phyloP scores from a whole-genome alignment of 2,888 invertebrate genomes.

The Oxyscelio sp. region DNA sequence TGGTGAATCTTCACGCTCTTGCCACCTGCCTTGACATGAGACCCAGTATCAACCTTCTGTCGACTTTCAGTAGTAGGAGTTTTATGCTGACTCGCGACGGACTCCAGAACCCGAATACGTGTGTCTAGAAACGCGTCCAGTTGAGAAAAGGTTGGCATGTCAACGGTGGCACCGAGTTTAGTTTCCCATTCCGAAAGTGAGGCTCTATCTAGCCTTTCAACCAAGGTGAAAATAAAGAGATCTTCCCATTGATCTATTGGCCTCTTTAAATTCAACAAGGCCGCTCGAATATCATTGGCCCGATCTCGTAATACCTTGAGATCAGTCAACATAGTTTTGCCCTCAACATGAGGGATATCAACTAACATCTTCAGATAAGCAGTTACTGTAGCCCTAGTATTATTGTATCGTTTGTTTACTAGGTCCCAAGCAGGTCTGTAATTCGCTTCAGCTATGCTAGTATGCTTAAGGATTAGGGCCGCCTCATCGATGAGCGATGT shows the following conservation, averaged over 20 bases:
- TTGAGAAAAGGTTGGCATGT: slow-evolving; percentile 16
- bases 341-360: not conserved
- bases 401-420: not conserved
- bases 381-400: not conserved
- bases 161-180: not conserved
- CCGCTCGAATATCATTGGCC: not conserved
- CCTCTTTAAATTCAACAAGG: not conserved
- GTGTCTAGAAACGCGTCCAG: slow-evolving; percentile 16
- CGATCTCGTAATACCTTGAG: not conserved
- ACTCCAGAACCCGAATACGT: slow-evolving; percentile 6
- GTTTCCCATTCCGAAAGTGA: slow-evolving; percentile 10
- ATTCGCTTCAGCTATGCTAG: not conserved
- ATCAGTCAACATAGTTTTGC: not conserved
- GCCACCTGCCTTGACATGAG: not conserved
- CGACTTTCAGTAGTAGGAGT: not conserved
- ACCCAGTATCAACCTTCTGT: not conserved
- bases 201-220: not conserved
- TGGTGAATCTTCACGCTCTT: slow-evolving; percentile 4
- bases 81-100: not conserved
- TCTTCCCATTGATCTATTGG: not conserved
- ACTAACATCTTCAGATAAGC: not conserved
- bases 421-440: not conserved
- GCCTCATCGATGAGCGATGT: not conserved
- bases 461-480: not conserved
- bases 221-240: not conserved